Conservation (phyloP, 2,888 invertebrate genomes). For the Melinaea menophilus region DNA sequence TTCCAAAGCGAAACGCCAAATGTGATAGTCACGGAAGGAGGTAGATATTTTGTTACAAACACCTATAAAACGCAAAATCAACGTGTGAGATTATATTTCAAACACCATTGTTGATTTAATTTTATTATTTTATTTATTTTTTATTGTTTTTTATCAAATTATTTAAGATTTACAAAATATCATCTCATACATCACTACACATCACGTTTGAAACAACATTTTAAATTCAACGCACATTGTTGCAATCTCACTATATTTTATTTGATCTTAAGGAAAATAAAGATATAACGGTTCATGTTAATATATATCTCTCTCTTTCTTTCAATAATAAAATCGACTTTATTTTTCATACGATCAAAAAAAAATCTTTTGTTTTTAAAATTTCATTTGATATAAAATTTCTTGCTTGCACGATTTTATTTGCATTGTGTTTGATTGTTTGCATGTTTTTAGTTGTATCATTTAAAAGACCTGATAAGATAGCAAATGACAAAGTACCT, state of each 20-base stretch:
- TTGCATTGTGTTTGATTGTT: slow-evolving; percentile 38
- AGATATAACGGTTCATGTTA: background rate
- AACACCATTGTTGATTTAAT: background rate
- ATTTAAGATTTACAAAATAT: slow-evolving; percentile 27
- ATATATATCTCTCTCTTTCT: too few species aligned
- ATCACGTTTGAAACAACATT: slow-evolving; percentile 25
- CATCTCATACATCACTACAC: slow-evolving; percentile 31
- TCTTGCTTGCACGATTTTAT: slow-evolving; percentile 33
- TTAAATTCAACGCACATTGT: slow-evolving; percentile 24
- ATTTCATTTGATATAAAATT: background rate
- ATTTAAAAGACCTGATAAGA: slow-evolving; percentile 85
- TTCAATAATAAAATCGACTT: background rate
- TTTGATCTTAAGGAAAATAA: background rate
- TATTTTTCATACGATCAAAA: background rate
- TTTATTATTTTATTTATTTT: slow-evolving; percentile 8
- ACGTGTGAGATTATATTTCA: slow-evolving; percentile 27
- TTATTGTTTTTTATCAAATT: slow-evolving; percentile 11
- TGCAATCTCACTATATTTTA: slow-evolving; percentile 20
- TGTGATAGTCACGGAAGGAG: slow-evolving; percentile 75
- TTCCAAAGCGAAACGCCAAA: slow-evolving; percentile 71
- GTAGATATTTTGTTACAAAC: slow-evolving; percentile 46
- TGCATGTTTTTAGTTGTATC: slow-evolving; percentile 84
- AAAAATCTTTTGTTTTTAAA: background rate
- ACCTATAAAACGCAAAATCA: slow-evolving; percentile 3
- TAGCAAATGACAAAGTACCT: slow-evolving; percentile 51